Conservation (phyloP, 2,113 vertebrate genomes). For the Lanius collurio region DNA sequence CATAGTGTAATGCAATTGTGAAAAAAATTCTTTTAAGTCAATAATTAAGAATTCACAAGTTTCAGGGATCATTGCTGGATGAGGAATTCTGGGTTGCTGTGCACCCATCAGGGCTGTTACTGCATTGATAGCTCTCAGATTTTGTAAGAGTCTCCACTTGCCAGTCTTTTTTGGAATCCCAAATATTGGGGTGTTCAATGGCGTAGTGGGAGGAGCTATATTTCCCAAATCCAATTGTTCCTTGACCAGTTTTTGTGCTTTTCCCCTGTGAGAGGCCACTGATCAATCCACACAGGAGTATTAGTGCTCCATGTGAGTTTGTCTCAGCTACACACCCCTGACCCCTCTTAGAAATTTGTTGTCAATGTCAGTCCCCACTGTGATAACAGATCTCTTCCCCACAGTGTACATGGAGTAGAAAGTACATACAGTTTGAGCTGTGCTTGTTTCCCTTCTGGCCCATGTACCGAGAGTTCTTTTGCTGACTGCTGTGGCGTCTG, state of each 20-base stretch:
- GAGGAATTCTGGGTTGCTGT: neutral
- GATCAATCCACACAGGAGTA: neutral
- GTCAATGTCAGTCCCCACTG: neutral
- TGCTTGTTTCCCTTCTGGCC: neutral
- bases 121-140: neutral
- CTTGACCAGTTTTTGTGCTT: neutral
- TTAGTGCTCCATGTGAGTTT: neutral
- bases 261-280: neutral
- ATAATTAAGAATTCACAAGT: neutral
- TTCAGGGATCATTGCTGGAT: neutral
- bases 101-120: accelerated
- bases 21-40: neutral
- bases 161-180: neutral
- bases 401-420: neutral
- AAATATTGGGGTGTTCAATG: no score
- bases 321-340: accelerated
- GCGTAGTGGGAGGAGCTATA: neutral
- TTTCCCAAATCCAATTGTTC: neutral
- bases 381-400: neutral
- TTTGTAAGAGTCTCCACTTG: no score
- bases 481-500: neutral
- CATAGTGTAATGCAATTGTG: neutral
- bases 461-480: accelerated
- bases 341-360: neutral
- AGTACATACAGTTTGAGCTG: accelerated